Evolutionary conservation across 2,797 vertebrate genomes (phyloP).

Genomic region (Cyprinodon diabolis): DNA sequence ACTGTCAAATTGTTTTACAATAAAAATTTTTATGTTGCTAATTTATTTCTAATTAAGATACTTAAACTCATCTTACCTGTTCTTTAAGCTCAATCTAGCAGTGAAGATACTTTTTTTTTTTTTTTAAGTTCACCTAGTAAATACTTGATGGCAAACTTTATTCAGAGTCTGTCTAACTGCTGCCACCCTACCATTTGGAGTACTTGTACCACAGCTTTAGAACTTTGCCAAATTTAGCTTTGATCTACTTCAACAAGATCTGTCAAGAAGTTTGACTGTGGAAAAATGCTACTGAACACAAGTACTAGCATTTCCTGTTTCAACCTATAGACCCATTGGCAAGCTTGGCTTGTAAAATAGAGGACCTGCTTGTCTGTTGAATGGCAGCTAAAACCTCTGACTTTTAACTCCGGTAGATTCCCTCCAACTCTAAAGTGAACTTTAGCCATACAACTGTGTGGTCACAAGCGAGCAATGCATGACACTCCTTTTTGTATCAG

Average conservation of each 20-base stretch:
- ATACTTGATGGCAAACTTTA: neutral
- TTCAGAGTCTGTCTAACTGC: too few relatives aligned
- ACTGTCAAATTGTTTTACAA: too few relatives aligned
- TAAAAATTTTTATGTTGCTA: too few relatives aligned
- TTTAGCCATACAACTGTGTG: slow-evolving; percentile 11
- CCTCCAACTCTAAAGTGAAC: slow-evolving; percentile 22
- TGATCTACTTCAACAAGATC: slow-evolving; percentile 45
- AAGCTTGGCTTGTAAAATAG: slow-evolving; percentile 45
- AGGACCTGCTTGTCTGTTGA: slow-evolving; percentile 26
- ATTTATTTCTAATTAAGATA: too few relatives aligned
- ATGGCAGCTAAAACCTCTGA: slow-evolving; percentile 16
- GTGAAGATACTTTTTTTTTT: neutral
- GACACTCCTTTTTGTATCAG: slow-evolving; percentile 26
- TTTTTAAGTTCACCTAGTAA: neutral
- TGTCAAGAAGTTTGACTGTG: slow-evolving; percentile 36
- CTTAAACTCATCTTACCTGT: neutral
- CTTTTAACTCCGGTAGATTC: slow-evolving; percentile 21
- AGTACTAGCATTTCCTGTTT: slow-evolving; percentile 61
- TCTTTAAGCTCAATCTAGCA: neutral
- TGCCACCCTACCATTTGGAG: neutral
- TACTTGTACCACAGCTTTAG: neutral
- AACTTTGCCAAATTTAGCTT: neutral
- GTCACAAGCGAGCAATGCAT: slow-evolving; percentile 15
- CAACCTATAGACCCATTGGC: slow-evolving; percentile 50
- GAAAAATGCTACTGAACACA: slow-evolving; percentile 44